These are phyloP conservation scores for Vipera latastei DNA, from an alignment of 2,797 vertebrate species.

Conservation along the genomic window DNA sequence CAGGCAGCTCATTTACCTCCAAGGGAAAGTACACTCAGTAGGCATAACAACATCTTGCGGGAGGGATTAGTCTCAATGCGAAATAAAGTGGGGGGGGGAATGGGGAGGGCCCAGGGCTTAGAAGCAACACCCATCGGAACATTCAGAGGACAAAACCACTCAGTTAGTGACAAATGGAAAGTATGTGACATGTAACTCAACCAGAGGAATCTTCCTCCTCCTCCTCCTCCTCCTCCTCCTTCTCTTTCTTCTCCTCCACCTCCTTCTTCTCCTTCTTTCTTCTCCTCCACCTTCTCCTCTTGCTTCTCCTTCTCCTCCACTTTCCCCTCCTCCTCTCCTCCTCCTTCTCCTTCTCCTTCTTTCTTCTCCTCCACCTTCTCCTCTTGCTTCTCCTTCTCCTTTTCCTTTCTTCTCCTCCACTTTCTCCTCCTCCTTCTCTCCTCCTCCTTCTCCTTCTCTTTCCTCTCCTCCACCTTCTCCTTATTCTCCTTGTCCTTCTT, in stretches of 20 bases:
- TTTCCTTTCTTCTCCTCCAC: too few species aligned
- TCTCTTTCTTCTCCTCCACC: neutral
- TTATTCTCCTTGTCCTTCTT: too few species aligned
- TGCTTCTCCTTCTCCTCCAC: too few species aligned
- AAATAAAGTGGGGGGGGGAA: neutral
- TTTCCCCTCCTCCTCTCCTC: too few species aligned
- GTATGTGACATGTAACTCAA: neutral
- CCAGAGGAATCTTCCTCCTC: neutral
- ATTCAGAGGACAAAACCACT: neutral
- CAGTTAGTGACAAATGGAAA: neutral
- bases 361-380: too few species aligned
- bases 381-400: too few species aligned
- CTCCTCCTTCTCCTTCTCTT: too few species aligned
- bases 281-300: too few species aligned
- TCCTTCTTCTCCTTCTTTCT: neutral
- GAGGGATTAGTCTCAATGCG: conserved; percentile 22
- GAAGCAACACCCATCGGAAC: neutral
- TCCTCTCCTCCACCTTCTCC: too few species aligned
- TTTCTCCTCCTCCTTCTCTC: too few species aligned
- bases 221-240: neutral
- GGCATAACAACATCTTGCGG: neutral
- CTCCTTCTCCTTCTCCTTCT: too few species aligned
- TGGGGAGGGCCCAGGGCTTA: neutral
- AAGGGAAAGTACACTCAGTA: neutral
- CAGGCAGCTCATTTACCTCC: conserved; percentile 30